Evolutionary conservation across 2,113 vertebrate species (phyloP), one percentile per base, ranked within the genome.

Genomic region (Entelurus aequoreus): DNA sequence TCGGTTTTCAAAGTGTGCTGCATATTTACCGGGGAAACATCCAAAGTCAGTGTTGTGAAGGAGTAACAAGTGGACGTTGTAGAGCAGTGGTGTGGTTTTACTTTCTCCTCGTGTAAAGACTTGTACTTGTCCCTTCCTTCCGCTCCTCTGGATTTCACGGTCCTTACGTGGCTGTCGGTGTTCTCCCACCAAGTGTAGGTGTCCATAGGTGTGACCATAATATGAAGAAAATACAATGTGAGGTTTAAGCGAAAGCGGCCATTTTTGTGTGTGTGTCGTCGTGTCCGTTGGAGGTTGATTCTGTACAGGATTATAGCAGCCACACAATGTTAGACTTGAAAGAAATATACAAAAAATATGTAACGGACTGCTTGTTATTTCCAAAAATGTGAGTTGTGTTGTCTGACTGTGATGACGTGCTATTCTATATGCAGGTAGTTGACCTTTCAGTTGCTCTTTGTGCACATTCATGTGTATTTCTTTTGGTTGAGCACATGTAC

Each of bases 301-400:
- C 52, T 69, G 60, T 78, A 70, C 77, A 64, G 73, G 61, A 65
- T 75, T 74, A 75, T 63, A 68, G 67, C 28, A 76, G 59, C 76
- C 63, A 77, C 65, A 76, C 80, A 84, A 83, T 87, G 80, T 84
- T 86, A 81, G 78, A 83, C 78, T 79, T 72, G 73, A 84, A 77
- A 79, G 74, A 71, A 62, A 78, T 75, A 80, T 86, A 63, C 84
- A 81, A 70, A 77, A 75, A 70, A 50, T 4, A 21, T 44, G 69
- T 86, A 71, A 71, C 62, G 57, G 74, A 86, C 77, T 80, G 84
- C 71, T 79, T 47, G 64, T 86, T 75, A 67, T 81, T 82, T 82
- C 63, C 49, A 74, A 82, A 82, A 69, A 67, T 77, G 87, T 89
- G 82, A 83, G 68, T 84, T 15, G 83, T 84, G 77, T 83, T 60